Evolutionary conservation across 2,888 invertebrate species (phyloP).

Genomic region (Cephus spinipes): DNA sequence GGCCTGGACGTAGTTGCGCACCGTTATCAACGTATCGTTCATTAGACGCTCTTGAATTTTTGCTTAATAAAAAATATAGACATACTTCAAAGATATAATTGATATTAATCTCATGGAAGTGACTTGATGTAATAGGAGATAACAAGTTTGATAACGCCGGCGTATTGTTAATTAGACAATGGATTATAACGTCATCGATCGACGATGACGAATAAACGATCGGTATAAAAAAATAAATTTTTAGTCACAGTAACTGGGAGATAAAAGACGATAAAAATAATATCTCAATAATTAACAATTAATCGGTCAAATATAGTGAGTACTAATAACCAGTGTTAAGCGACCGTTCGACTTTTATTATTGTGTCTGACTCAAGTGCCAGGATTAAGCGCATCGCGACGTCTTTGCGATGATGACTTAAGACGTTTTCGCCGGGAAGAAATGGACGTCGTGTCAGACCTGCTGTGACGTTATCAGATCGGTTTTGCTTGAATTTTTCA

Average conservation of each 20-base stretch:
- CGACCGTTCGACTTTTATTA: not conserved
- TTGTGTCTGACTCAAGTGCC: not conserved
- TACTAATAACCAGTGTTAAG: not conserved
- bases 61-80: not conserved
- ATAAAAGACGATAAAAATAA: constrained; percentile 13
- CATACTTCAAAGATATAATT: not conserved
- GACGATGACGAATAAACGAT: not conserved
- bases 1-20: not conserved
- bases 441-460: constrained; percentile 54
- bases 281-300: constrained; percentile 9
- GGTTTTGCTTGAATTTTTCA: constrained; percentile 63
- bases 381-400: not conserved
- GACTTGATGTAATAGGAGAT: not conserved
- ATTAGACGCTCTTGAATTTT: not conserved
- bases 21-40: not conserved
- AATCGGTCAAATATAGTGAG: not conserved
- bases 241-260: constrained; percentile 4
- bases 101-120: not conserved
- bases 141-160: not conserved
- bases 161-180: no score
- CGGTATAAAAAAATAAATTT: not conserved
- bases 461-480: constrained; percentile 62
- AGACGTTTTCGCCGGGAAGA: constrained; percentile 17
- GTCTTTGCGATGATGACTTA: not conserved
- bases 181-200: not conserved